Evolutionary conservation across 2,888 invertebrate genomes (phyloP).

Genomic region (Synanthedon myopaeformis): DNA sequence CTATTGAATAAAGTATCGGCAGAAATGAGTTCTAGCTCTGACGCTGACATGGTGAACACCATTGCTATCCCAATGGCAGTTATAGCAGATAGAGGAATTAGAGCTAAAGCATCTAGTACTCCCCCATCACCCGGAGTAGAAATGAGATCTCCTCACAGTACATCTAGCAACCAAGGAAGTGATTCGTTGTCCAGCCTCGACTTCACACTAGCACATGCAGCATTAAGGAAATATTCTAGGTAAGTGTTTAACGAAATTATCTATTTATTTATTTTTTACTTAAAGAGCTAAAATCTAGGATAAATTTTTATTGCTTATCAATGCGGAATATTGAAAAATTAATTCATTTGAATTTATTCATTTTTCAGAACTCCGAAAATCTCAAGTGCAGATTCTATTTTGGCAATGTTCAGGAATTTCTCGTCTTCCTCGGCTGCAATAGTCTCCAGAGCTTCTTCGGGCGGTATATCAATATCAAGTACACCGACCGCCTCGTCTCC

Average conservation of each 20-base stretch:
- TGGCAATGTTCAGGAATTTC: constrained; percentile 83
- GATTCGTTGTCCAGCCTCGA: constrained; percentile 82
- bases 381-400: constrained; percentile 82
- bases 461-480: constrained; percentile 75
- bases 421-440: constrained; percentile 74
- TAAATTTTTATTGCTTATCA: neutral
- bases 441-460: constrained; percentile 71
- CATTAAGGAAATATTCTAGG: constrained; percentile 70
- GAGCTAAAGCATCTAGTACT: constrained; percentile 56
- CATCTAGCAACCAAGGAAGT: constrained; percentile 81
- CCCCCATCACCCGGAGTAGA: constrained; percentile 78
- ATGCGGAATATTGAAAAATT: neutral
- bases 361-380: constrained; percentile 70
- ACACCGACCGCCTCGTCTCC: constrained; percentile 81
- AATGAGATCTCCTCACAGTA: constrained; percentile 73
- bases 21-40: constrained; percentile 82
- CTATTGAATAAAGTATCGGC: constrained; percentile 80
- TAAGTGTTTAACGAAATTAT: constrained; percentile 8
- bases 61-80: constrained; percentile 63
- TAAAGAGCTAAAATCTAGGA: neutral
- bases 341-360: too few species aligned
- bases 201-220: constrained; percentile 71
- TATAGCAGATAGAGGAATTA: constrained; percentile 46
- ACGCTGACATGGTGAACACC: constrained; percentile 72
- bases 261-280: neutral